A percentile compares a stretch with the other conserved stretches of the same genome.
These are phyloP conservation scores for Pangasius djambal DNA, from an alignment of 2,797 vertebrate species.

Conservation along the genomic window DNA sequence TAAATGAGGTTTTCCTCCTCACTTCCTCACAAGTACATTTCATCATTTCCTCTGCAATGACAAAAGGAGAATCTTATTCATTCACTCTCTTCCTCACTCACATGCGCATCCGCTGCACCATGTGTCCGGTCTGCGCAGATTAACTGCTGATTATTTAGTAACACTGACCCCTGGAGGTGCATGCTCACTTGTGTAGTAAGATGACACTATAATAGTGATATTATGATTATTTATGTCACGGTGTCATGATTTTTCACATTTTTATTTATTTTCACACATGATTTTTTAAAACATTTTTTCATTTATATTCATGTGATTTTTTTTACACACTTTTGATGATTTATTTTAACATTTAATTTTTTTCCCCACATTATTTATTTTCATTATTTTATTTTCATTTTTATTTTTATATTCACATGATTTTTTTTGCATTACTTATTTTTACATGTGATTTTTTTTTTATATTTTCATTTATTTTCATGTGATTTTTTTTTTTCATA, in stretches of 20 bases:
- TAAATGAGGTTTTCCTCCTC: not conserved
- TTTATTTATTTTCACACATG: not conserved
- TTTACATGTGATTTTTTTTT: not conserved
- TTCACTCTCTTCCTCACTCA: not conserved
- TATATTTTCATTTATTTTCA: no score
- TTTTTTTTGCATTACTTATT: not conserved
- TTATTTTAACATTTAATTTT: not conserved
- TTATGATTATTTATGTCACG: not conserved
- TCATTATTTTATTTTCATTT: no score
- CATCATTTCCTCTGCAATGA: not conserved
- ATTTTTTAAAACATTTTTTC: not conserved
- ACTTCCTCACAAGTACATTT: not conserved
- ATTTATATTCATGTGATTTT: not conserved
- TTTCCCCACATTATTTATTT: not conserved
- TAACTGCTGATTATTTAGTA: not conserved
- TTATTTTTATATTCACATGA: not conserved
- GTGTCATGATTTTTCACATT: not conserved
- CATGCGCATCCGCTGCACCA: not conserved
- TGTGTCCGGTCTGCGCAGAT: not conserved
- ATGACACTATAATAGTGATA: not conserved
- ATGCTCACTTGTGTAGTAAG: not conserved
- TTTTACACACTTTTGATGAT: not conserved
- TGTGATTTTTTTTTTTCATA: not conserved
- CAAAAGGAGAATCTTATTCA: not conserved
- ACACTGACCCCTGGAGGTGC: slow-evolving; percentile 27